Conservation (phyloP, 2,113 vertebrate species). For the Pavo muticus region DNA sequence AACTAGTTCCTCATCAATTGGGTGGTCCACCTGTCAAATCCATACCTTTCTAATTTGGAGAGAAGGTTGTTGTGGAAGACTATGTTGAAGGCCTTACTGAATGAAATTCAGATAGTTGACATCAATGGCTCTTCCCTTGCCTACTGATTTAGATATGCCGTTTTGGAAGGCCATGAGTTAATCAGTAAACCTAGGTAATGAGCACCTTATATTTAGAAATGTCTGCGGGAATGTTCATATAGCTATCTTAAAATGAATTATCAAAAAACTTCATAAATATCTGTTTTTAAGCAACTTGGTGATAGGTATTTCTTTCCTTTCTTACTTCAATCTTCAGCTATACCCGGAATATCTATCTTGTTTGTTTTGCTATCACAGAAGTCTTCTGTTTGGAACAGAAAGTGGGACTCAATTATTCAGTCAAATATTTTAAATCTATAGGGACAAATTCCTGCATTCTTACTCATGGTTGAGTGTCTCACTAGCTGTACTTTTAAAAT, state of each 20-base stretch:
- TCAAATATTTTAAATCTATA: background rate
- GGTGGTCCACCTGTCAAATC: too few relatives aligned
- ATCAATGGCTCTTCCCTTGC: too few relatives aligned
- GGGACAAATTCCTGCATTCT: background rate
- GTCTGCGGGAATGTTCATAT: fast-evolving
- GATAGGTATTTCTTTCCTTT: background rate
- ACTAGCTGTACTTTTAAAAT: background rate
- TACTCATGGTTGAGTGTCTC: background rate
- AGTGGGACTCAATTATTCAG: background rate
- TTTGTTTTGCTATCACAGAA: background rate
- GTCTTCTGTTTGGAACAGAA: background rate
- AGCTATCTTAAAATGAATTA: background rate
- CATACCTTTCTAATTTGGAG: too few relatives aligned
- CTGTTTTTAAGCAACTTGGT: background rate
- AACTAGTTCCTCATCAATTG: too few relatives aligned
- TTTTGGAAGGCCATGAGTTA: too few relatives aligned
- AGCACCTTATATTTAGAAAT: background rate
- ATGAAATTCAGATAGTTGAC: too few relatives aligned
- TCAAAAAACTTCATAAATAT: background rate
- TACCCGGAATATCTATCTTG: background rate
- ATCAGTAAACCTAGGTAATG: too few relatives aligned
- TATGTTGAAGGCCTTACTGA: too few relatives aligned
- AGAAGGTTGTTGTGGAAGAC: too few relatives aligned
- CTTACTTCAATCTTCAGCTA: background rate
- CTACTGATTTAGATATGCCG: too few relatives aligned